Conservation (phyloP, 2,888 invertebrate genomes). For the Nomada lathburiana region DNA sequence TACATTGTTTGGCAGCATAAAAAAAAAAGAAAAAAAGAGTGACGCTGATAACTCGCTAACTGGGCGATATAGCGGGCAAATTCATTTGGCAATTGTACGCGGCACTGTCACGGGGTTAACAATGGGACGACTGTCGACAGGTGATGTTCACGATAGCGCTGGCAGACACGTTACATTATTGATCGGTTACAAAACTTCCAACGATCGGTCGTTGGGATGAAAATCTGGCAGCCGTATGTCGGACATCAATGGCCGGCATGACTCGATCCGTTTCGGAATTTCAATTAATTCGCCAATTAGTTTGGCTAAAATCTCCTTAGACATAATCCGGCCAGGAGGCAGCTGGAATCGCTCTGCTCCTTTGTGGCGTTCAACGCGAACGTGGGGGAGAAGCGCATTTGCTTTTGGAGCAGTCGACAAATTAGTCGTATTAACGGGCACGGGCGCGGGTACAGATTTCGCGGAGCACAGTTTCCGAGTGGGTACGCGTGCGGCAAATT, state of each 20-base stretch:
- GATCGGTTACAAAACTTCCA: constrained; percentile 7
- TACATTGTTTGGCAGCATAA: constrained; percentile 53
- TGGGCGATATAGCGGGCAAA: constrained; percentile 44
- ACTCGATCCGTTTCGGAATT: constrained; percentile 73
- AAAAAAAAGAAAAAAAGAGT: constrained; percentile 44
- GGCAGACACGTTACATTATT: constrained; percentile 6
- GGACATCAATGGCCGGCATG: constrained; percentile 70
- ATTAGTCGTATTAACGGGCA: constrained; percentile 72
- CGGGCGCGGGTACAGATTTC: constrained; percentile 68
- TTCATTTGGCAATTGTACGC: constrained; percentile 53
- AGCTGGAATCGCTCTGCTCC: constrained; percentile 53
- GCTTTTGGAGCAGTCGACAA: constrained; percentile 75
- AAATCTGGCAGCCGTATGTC: constrained; percentile 11
- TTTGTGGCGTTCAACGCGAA: constrained; percentile 57
- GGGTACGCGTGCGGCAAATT: constrained; percentile 64
- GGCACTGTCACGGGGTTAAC: constrained; percentile 29
- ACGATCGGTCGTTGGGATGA: constrained; percentile 12
- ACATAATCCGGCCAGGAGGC: constrained; percentile 75
- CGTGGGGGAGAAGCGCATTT: constrained; percentile 65
- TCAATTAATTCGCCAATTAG: constrained; percentile 79
- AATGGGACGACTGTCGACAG: constrained; percentile 34
- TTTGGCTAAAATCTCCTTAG: constrained; percentile 74
- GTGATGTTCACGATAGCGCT: constrained; percentile 20
- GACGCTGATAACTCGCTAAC: constrained; percentile 62
- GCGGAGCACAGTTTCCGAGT: constrained; percentile 61